These are phyloP conservation scores for Achlya flavicornis DNA, from an alignment of 2,888 invertebrate genomes.

Conservation along the genomic window DNA sequence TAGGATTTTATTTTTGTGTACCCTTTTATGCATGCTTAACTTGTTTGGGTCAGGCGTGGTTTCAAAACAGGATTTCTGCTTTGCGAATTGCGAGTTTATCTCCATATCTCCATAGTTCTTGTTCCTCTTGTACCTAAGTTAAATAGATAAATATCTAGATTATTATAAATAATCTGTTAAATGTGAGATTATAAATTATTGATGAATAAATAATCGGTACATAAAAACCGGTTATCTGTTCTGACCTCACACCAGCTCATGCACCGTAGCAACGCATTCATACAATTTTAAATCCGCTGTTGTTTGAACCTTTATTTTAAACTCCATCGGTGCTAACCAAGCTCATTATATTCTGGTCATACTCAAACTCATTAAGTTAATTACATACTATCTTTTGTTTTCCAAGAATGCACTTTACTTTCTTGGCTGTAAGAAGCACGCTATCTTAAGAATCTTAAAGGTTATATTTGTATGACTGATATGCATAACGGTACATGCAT, in stretches of 20 bases:
- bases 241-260: neutral
- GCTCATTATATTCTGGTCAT: neutral
- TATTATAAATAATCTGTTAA: neutral
- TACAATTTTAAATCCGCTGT: neutral
- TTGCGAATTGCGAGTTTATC: neutral
- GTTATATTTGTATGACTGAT: neutral
- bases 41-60: conserved; percentile 30
- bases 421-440: neutral
- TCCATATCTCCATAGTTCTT: neutral
- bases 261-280: too few relatives aligned
- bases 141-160: neutral
- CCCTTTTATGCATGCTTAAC: conserved; percentile 65
- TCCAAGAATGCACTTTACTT: neutral
- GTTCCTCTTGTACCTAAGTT: too few relatives aligned
- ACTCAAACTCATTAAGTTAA: neutral
- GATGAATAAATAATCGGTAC: neutral
- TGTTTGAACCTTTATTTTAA: neutral
- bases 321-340: neutral
- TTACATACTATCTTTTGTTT: neutral
- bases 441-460: neutral
- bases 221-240: neutral
- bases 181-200: neutral
- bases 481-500: neutral
- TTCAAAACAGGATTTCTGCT: conserved; percentile 10
- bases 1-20: conserved; percentile 59